Evolutionary conservation across 2,888 invertebrate species (phyloP), one percentile per base, ranked within the genome.

Genomic region (Pristionchus exspectatus): DNA sequence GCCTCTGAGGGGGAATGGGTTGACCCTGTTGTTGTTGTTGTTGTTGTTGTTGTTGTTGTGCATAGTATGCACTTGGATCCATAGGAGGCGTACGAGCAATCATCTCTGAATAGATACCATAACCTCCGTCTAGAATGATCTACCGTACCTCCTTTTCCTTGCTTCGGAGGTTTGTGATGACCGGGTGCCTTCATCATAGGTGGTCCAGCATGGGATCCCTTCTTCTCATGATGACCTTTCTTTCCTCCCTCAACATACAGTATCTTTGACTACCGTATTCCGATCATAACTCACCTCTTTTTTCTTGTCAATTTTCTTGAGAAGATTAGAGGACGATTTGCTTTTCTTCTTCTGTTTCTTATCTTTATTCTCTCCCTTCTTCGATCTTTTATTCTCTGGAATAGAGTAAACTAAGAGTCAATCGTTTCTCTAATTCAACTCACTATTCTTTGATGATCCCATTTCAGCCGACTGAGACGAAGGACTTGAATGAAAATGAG

Each of bases 301-400:
- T 54, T 54, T 54, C 81, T 81, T 81, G 81, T 27, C 81, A 27
- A n/a, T 81, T 7, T 18, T 27, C 81, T 81, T 81, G 54, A 21
- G 18, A 50, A 21, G 18, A 50, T 44, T 81, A 50, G 81, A 81
- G 2, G 81, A 44, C 12, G 81, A 50, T n/a, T 81, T 81, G 54
- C 81, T 81, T n/a, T 81, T 81, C 50, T 81, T 81, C 27, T 81
- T 81, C 1, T 81, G 50, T 50, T 54, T 81, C 81, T 81, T 81
- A 81, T 81, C 81, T 24, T n/a, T 63, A 2, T 50, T 50, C 44
- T 63, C 63, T 63, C 63, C 50, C 27, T 81, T 81, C 81, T 81
- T 81, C 50, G 81, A 81, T 27, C 81, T 54, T 50, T 81, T 44
- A 50, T 81, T 81, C 54, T 81, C 81, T 81, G 12, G 1, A 81